A percentile compares a stretch with the other conserved stretches of the same genome.
These are phyloP conservation scores for Labeo rohita DNA, from an alignment of 2,113 vertebrate species.

Conservation along the genomic window DNA sequence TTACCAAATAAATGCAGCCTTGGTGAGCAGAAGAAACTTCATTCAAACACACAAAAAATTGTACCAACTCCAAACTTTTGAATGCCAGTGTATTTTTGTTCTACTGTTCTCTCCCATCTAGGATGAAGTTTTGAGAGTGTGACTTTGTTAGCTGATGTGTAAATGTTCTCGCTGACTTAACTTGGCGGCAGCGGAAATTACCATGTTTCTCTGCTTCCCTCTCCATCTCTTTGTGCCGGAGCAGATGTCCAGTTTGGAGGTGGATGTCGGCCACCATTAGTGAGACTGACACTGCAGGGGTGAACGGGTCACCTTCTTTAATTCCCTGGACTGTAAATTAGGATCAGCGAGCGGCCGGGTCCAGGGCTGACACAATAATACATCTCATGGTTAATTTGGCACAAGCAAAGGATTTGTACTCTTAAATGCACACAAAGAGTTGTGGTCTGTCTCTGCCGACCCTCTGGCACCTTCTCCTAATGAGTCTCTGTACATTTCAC, in stretches of 20 bases:
- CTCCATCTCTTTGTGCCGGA: not conserved
- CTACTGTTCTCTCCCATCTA: not conserved
- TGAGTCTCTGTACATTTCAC: conserved; percentile 47
- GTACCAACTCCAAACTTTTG: not conserved
- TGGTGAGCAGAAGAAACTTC: not conserved
- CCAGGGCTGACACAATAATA: conserved; percentile 37
- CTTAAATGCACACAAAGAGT: conserved; percentile 52
- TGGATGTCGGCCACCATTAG: conserved; percentile 47
- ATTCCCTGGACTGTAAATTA: conserved; percentile 56
- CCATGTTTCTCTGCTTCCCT: not conserved
- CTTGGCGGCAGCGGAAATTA: not conserved
- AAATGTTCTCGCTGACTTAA: not conserved
- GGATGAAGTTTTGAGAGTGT: not conserved
- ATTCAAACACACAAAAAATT: not conserved
- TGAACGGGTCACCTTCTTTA: conserved; percentile 51
- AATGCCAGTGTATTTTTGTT: not conserved
- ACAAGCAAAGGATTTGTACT: conserved; percentile 52
- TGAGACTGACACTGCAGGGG: conserved; percentile 55
- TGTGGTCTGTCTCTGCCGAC: conserved; percentile 44
- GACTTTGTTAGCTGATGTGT: not conserved
- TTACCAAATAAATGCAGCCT: not conserved
- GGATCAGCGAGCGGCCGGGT: conserved; percentile 29
- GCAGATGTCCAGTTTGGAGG: conserved; percentile 30
- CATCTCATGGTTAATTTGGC: conserved; percentile 61
- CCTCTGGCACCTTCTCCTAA: conserved; percentile 38